Evolutionary conservation across 2,113 vertebrate species (phyloP).

Genomic region (Galbula dea): DNA sequence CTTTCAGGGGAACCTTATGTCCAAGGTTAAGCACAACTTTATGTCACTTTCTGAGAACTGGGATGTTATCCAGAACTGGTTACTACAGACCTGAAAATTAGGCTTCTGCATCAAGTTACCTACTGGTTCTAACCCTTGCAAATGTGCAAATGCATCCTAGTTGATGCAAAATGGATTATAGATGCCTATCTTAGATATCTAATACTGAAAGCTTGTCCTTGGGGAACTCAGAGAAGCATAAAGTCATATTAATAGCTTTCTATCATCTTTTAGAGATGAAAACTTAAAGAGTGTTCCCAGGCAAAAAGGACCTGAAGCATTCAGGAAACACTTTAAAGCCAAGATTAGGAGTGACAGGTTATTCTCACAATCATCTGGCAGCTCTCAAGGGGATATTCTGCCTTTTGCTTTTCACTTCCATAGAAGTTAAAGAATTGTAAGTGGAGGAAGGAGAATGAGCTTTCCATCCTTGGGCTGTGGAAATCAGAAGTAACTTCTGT

Average conservation of each 20-base stretch:
- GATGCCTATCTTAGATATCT: slow-evolving; percentile 13
- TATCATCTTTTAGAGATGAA: slow-evolving; percentile 24
- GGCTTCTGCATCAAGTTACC: neutral
- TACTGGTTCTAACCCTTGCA: neutral
- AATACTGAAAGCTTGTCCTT: slow-evolving; percentile 7
- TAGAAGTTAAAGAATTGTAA: neutral
- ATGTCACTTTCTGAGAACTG: neutral
- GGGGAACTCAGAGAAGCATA: slow-evolving; percentile 24
- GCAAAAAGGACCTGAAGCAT: neutral
- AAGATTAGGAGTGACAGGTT: slow-evolving; percentile 51
- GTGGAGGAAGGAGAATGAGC: neutral
- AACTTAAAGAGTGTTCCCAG: neutral
- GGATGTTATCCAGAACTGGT: neutral
- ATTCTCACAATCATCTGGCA: slow-evolving; percentile 18
- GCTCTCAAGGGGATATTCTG: neutral
- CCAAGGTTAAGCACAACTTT: neutral
- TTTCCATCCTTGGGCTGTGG: neutral
- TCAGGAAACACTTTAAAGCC: slow-evolving; percentile 1
- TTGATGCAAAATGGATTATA: slow-evolving; percentile 23
- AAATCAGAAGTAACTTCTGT: neutral
- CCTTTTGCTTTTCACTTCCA: neutral
- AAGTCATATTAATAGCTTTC: slow-evolving; percentile 37
- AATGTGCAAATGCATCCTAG: neutral
- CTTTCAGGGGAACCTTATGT: neutral
- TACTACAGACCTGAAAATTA: neutral